Evolutionary conservation across 2,888 invertebrate species (phyloP).

Genomic region (Coelopa pilipes): DNA sequence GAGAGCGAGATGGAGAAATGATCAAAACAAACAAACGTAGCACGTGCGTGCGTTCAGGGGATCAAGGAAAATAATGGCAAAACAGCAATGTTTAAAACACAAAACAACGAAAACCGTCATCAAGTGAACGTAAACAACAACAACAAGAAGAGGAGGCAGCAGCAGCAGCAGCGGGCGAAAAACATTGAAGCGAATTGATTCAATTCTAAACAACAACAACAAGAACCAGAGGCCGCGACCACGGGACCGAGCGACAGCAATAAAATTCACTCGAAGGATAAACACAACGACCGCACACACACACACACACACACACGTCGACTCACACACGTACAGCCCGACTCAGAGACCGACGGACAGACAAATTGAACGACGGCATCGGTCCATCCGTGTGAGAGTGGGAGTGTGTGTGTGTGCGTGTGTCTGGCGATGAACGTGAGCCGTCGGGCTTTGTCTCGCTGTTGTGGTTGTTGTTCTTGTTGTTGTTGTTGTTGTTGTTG

Average conservation of each 20-base stretch:
- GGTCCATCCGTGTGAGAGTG: too few species aligned
- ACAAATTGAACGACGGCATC: too few species aligned
- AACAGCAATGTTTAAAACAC: neutral
- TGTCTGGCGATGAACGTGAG: too few species aligned
- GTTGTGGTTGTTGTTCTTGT: neutral
- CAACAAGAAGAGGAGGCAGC: neutral
- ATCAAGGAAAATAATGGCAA: slow-evolving; percentile 8
- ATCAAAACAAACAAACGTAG: slow-evolving; percentile 37
- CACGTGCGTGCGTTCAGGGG: slow-evolving; percentile 35
- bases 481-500: neutral
- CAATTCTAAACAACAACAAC: neutral
- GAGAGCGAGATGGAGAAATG: slow-evolving; percentile 26
- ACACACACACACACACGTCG: too few species aligned
- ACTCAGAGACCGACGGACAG: too few species aligned
- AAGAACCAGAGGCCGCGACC: neutral
- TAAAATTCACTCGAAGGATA: too few species aligned
- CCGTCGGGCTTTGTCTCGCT: neutral
- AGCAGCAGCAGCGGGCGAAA: neutral
- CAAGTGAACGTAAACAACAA: neutral
- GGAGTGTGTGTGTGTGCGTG: too few species aligned
- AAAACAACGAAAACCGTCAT: neutral
- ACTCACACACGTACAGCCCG: too few species aligned
- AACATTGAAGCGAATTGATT: too few species aligned
- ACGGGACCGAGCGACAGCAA: neutral
- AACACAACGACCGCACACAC: too few species aligned